phyloP scores from a whole-genome alignment of 2,888 invertebrate species.

The Polyploca ridens region DNA sequence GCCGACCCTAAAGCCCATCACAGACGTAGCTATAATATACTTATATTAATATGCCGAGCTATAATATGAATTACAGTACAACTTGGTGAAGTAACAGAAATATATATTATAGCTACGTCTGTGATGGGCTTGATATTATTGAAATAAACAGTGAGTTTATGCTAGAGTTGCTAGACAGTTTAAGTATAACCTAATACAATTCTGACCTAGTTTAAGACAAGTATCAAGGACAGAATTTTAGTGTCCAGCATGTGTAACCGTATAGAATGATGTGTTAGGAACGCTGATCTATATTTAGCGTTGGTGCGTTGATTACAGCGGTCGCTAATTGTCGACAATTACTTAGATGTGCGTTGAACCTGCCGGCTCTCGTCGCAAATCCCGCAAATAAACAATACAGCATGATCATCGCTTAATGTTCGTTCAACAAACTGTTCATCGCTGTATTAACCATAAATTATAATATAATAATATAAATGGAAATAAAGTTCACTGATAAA shows the following conservation, averaged over 20 bases:
- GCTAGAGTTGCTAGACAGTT: neutral
- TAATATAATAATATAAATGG: neutral
- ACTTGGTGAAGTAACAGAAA: no score
- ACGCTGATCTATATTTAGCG: constrained; percentile 73
- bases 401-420: constrained; percentile 42
- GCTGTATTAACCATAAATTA: neutral
- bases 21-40: no score
- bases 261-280: constrained; percentile 22
- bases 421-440: constrained; percentile 40
- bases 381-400: constrained; percentile 52
- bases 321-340: constrained; percentile 80
- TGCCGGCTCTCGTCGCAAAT: constrained; percentile 50
- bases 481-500: neutral
- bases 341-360: constrained; percentile 80
- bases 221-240: constrained; percentile 26
- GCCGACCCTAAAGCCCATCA: no score
- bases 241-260: constrained; percentile 14
- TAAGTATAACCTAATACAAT: neutral
- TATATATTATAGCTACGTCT: no score
- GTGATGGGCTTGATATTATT: no score
- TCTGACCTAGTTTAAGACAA: constrained; percentile 13
- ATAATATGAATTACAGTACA: no score
- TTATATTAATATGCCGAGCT: no score
- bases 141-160: neutral
- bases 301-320: constrained; percentile 67